These are phyloP conservation scores for Chamaetylas fuelleborni DNA, from an alignment of 2,113 vertebrate genomes.

Conservation along the genomic window DNA sequence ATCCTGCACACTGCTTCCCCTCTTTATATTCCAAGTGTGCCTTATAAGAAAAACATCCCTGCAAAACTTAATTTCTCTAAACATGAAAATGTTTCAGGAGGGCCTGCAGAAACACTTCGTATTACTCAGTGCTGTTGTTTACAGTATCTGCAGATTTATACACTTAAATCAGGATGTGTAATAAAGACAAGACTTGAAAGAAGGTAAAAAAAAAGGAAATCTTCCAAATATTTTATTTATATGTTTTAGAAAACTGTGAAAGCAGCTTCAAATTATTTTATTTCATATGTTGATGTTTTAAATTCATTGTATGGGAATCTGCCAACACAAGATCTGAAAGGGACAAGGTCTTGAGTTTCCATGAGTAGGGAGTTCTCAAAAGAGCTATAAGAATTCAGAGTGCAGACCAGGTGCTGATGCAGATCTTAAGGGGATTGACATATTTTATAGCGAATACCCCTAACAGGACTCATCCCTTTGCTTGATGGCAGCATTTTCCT, in stretches of 20 bases:
- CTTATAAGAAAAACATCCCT: neutral
- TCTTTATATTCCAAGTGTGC: neutral
- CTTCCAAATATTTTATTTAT: neutral
- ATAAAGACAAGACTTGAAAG: neutral
- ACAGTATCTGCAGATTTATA: neutral
- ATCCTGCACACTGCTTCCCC: neutral
- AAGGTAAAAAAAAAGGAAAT: neutral
- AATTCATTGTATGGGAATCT: neutral
- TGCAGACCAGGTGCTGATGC: neutral
- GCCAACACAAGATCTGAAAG: neutral
- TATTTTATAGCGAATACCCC: neutral
- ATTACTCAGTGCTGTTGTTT: neutral
- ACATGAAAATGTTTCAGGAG: neutral
- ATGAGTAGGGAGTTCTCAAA: neutral
- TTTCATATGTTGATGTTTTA: neutral
- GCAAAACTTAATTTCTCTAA: constrained; percentile 2
- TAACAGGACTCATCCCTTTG: neutral
- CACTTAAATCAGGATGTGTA: neutral
- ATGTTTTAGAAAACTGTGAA: neutral
- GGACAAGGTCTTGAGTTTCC: neutral
- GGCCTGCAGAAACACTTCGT: neutral
- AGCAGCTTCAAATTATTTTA: neutral
- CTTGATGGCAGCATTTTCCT: neutral
- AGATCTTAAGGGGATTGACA: neutral
- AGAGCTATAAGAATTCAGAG: neutral